Base-by-base conservation (phyloP, 1,140 invertebrate genomes). In the Eupristina koningsbergeri region DNA sequence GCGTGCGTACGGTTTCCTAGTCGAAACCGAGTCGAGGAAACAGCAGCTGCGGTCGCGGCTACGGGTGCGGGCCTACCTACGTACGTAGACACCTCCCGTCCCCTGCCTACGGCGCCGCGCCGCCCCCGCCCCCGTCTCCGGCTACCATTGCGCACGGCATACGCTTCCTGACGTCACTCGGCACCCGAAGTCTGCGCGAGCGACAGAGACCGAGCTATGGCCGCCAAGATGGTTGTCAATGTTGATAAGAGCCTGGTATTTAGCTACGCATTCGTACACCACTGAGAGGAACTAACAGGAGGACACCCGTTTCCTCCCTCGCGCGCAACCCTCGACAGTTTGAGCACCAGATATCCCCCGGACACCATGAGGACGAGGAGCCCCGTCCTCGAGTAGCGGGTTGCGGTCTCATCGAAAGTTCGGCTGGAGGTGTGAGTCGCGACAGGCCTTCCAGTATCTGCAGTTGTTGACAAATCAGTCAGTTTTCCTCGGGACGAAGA, bases 221-320 rank as follows among this genome's bases (percentile, higher is more conserved):
- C 85, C 83, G 86, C 85, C 86, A 87, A 87, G 85, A 88, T 88
- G 87, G 86, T 86, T 87, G 87, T 88, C 85, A 87, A 83, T 83
- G 81, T 83, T 83, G 81, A 83, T 77, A 83, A 83, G 6, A n/a
- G n/a, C 41, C 74, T 77, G 36, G 75, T 77, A 77, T 77, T 77
- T 41, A 47, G 58, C 53, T 76, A 61, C 71, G 80, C 53, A 74
- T 76, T 76, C 45, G 26, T 41, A 13, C 39, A 69, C 17, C 11
- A 80, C 41, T 3, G 50, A 47, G 22, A 58, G 36, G 15, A 81
- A 34, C n/a, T 26, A 58, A 76, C 50, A 74, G 3, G 34, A 64
- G 39, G 78, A 19, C n/a, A 13, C 13, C 17, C 34, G 77, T 67
- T 41, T 11, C n/a, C n/a, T 29, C 31, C 78, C 13, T 26, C 45